Base-by-base conservation (phyloP, 1,140 invertebrate species). In the Cardiocondyla obscurior region DNA sequence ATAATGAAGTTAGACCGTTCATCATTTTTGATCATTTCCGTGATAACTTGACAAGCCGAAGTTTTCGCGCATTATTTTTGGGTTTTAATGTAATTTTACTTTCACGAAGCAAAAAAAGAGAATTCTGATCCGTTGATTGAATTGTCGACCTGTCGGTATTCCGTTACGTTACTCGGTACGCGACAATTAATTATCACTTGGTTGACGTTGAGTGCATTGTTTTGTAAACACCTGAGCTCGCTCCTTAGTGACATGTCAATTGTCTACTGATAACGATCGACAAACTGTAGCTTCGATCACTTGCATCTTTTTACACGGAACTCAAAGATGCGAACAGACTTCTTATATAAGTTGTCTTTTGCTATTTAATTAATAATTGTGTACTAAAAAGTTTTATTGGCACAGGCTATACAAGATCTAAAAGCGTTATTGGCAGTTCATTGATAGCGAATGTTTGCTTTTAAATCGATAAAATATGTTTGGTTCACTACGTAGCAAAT, bases 401-500 rank as follows among this genome's bases (percentile, higher is more conserved):
- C n/a, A n/a, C n/a, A n/a, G n/a, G n/a, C n/a, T n/a, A n/a, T n/a
- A 7, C 4, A 0, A 14, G 19, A 30, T 53, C 12, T 79, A 16
- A 67, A 30, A 42, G 25, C n/a, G 4, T 10, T n/a, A 10, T 44
- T 44, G n/a, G 2, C 53, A 28, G 25, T 39, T 30, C 36, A 46
- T 83, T 2, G 25, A 67, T 30, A 67, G 30, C 55, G 25, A 36
- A 65, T 70, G 72, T 42, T 51, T 46, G 25, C 10, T 10, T 25
- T 1, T 14, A 44, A 65, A 16, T 4, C 33, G 39, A 12, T 42
- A 39, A 76, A 92, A 70, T 28, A 95, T 95, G 94, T 95, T 95
- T 92, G 94, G 93, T 36, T 92, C 90, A 65, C 84, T 95, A 22
- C 91, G 92, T 81, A 94, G 93, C 83, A 95, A 94, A 76, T 94